Base-by-base conservation (phyloP, 2,888 invertebrate genomes). In the Pelosia muscerda region DNA sequence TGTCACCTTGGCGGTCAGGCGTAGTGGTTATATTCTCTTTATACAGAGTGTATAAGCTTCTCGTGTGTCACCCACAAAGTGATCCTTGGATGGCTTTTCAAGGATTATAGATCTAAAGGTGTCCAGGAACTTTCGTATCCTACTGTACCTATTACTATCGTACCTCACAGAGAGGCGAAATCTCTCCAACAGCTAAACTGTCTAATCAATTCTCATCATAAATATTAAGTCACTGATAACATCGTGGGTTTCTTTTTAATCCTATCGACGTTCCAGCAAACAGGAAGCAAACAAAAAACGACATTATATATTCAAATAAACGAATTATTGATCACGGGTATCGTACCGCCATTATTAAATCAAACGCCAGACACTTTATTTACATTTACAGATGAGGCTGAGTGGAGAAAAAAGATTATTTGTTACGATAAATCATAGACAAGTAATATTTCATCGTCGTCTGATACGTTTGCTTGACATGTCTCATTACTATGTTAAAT, bases 371-470 rank as follows among this genome's bases (percentile, higher is more conserved):
- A 84, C 88, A 85, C 87, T 89, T 86, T 92, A 92, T 93, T 93
- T 93, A 93, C 92, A 92, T 92, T 90, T 86, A 90, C 82, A 87
- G 84, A 86, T 86, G 88, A 87, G 86, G 81, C 74, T 73, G 73
- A 76, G 38, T 22, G 78, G 77, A 81, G 62, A 71, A 83, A 83
- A 88, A 88, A 90, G 86, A 88, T 90, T 90, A 92, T 92, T 91
- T 89, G 90, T 91, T 87, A 84, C 82, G 84, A 93, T 93, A 91
- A 90, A 92, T 93, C 93, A 92, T 86, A 77, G 82, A 79, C 64
- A 73, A 79, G 81, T 84, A 83, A 92, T 92, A 90, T 88, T 87
- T 92, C 91, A 91, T 83, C 75, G 77, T 78, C 71, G 67, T 42
- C 55, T 68, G 77, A 76, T 83, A 77, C 65, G 76, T 78, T 73